phyloP scores from a whole-genome alignment of 1,140 invertebrate species.

The Drosophila bocqueti region DNA sequence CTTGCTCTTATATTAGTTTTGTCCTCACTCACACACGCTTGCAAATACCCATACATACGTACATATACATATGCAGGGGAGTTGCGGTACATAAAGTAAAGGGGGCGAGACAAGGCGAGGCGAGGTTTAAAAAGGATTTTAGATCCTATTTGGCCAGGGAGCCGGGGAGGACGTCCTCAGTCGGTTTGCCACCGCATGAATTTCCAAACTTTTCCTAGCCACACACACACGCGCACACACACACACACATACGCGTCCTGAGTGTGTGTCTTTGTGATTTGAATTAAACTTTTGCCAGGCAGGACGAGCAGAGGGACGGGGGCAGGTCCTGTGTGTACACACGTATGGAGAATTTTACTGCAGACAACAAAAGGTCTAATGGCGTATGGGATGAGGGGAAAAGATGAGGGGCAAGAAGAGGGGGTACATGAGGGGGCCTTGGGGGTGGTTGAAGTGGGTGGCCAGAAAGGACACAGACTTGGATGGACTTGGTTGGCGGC shows the following conservation, averaged over 20 bases:
- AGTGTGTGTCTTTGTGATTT: conserved; percentile 79
- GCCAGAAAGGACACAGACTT: conserved; percentile 13
- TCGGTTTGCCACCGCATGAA: conserved; percentile 79
- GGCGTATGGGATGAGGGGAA: conserved; percentile 2
- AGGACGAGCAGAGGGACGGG: conserved; percentile 5
- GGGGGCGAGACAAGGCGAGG: not conserved
- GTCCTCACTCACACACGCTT: not conserved
- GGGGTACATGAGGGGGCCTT: not conserved
- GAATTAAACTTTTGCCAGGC: conserved; percentile 77
- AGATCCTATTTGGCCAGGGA: conserved; percentile 76
- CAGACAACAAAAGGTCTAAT: conserved; percentile 79
- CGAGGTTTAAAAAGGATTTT: conserved; percentile 68
- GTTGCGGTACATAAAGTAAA: conserved; percentile 6
- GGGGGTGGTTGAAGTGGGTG: conserved; percentile 10
- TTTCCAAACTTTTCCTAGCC: conserved; percentile 76
- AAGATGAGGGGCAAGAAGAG: not conserved
- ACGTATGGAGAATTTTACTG: conserved; percentile 77
- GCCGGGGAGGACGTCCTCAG: conserved; percentile 58
- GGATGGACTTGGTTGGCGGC: conserved; percentile 32
- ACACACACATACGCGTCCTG: conserved; percentile 35
- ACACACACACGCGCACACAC: conserved; percentile 30
- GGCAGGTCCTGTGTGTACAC: conserved; percentile 34
- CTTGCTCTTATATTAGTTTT: conserved; percentile 66
- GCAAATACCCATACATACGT: not conserved
- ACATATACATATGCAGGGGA: conserved; percentile 10